A percentile compares a stretch with the other conserved stretches of the same genome.
Evolutionary conservation across 2,797 vertebrate species (phyloP).

Genomic region (Rhadinocentrus ornatus): DNA sequence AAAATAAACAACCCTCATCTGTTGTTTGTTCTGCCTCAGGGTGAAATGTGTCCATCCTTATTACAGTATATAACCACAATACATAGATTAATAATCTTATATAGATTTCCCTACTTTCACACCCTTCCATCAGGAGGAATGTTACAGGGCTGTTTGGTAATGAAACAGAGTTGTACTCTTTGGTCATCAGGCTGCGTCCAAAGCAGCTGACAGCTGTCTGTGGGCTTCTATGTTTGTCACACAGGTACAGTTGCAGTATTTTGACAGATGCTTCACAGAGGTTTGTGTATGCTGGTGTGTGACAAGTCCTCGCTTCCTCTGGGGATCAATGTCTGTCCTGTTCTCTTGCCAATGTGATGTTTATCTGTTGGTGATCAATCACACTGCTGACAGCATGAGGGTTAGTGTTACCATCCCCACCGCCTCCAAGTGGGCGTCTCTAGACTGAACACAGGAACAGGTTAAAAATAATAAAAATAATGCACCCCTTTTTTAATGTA

Average conservation of each 20-base stretch:
- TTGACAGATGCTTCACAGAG: conserved; percentile 78
- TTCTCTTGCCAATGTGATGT: conserved; percentile 79
- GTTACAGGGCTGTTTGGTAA: conserved; percentile 12
- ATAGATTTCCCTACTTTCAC: background rate
- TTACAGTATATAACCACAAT: conserved; percentile 12
- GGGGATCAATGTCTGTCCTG: conserved; percentile 81
- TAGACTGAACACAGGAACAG: conserved; percentile 44
- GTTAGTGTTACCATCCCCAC: conserved; percentile 74
- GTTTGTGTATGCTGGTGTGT: conserved; percentile 75
- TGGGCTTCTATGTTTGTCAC: conserved; percentile 69
- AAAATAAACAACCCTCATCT: conserved; percentile 50
- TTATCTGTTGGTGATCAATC: conserved; percentile 84
- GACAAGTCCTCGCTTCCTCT: conserved; percentile 80
- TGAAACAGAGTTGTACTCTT: conserved; percentile 22
- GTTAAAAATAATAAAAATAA: conserved; percentile 36
- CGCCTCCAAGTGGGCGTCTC: conserved; percentile 46
- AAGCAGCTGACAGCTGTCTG: conserved; percentile 72
- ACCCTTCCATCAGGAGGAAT: background rate
- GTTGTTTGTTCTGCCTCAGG: conserved; percentile 74
- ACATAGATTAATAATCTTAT: conserved; percentile 10
- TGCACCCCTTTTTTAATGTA: conserved; percentile 6
- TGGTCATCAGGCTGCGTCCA: conserved; percentile 59
- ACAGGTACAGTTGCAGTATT: conserved; percentile 74
- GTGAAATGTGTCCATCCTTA: conserved; percentile 36
- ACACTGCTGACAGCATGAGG: conserved; percentile 74